A percentile compares a stretch with the other conserved stretches of the same genome.
Evolutionary conservation across 2,797 vertebrate species (phyloP).

Genomic region (Falco biarmicus): DNA sequence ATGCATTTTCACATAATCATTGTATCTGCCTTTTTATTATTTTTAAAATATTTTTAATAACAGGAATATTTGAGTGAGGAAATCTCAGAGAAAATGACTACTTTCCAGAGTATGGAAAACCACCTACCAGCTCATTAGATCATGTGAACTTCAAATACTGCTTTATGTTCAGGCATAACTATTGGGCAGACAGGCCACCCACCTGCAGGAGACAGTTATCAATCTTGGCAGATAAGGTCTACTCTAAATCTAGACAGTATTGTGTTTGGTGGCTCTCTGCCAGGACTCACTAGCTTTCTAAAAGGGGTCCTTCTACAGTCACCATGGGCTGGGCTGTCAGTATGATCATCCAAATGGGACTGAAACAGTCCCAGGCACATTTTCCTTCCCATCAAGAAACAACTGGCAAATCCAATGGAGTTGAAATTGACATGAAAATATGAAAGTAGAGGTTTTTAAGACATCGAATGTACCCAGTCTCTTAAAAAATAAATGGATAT

Average conservation of each 20-base stretch:
- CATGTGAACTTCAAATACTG: not conserved
- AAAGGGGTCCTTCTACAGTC: not conserved
- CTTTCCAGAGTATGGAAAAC: not conserved
- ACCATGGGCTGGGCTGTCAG: not conserved
- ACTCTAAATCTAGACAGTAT: not conserved
- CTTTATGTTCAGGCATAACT: not conserved
- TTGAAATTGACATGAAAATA: not conserved
- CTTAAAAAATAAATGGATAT: not conserved
- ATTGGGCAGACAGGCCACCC: not conserved
- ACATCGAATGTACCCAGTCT: not conserved
- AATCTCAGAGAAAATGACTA: not conserved
- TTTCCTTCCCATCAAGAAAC: not conserved
- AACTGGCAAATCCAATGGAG: not conserved
- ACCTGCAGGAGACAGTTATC: slow-evolving; percentile 5
- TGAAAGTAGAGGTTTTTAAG: not conserved
- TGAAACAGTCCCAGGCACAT: not conserved
- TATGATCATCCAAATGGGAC: not conserved
- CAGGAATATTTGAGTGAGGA: not conserved
- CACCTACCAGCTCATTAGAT: not conserved
- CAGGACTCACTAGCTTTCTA: not conserved
- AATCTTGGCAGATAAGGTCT: not conserved
- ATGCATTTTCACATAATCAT: not conserved
- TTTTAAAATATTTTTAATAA: not conserved
- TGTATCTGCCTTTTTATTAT: not conserved
- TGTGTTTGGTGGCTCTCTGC: slow-evolving; percentile 19